Evolutionary conservation across 2,113 vertebrate species (phyloP).

Genomic region (cattle (Bos taurus)): DNA sequence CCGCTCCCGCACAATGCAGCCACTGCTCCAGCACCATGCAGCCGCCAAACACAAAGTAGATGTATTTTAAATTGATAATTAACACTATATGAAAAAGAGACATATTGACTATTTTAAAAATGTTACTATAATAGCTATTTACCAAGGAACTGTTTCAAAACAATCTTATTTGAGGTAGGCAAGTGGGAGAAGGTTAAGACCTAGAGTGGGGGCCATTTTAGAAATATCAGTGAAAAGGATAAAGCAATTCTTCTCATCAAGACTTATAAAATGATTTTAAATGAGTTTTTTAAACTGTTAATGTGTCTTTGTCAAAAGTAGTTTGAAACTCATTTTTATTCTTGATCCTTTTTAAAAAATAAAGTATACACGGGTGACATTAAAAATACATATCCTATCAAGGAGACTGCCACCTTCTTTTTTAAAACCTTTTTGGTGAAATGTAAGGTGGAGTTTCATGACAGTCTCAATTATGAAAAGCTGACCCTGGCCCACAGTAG

Average conservation of each 20-base stretch:
- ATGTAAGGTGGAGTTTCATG: not conserved
- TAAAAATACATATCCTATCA: not conserved
- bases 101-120: not conserved
- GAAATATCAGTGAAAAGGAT: not conserved
- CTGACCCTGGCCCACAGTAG: not conserved
- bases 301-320: not conserved
- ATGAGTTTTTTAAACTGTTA: not conserved
- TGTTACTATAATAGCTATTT: not conserved
- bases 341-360: not conserved
- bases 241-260: not conserved
- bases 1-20: accelerated
- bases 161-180: not conserved
- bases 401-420: not conserved
- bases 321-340: not conserved
- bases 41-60: not conserved
- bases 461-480: not conserved
- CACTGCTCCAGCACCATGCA: not conserved
- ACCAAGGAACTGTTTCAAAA: not conserved
- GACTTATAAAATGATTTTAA: not conserved
- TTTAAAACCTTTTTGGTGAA: not conserved
- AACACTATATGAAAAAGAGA: not conserved
- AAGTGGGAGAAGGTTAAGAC: not conserved
- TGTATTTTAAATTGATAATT: not conserved
- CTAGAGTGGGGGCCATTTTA: not conserved
- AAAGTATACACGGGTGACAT: not conserved